phyloP scores from a whole-genome alignment of 2,888 invertebrate species.

The Sussaba pulchella region DNA sequence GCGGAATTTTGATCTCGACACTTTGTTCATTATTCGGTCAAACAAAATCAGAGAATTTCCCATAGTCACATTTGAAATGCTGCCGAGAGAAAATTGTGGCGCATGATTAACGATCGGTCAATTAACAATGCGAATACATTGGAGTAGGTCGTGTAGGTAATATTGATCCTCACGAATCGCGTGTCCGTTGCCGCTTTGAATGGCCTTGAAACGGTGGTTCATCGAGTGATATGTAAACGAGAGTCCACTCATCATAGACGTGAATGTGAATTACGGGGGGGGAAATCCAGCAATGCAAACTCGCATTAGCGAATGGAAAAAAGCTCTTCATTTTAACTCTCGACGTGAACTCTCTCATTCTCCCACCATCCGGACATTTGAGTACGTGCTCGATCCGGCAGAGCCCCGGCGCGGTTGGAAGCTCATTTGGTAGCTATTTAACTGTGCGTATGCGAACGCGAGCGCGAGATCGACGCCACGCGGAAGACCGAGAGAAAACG shows the following conservation, averaged over 20 bases:
- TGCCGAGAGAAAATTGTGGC: neutral
- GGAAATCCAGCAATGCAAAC: constrained; percentile 46
- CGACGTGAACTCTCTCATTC: constrained; percentile 22
- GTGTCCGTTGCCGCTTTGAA: constrained; percentile 14
- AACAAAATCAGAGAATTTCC: neutral
- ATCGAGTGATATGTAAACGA: constrained; percentile 43
- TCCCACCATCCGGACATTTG: constrained; percentile 10
- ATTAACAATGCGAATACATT: constrained; percentile 21
- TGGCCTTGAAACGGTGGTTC: constrained; percentile 16
- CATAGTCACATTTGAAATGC: neutral
- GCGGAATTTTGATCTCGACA: no score
- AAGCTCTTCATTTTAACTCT: constrained; percentile 56
- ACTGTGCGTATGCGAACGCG: constrained; percentile 44
- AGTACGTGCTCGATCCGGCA: constrained; percentile 41
- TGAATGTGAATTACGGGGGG: constrained; percentile 15
- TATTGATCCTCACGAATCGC: constrained; percentile 11
- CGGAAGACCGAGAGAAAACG: constrained; percentile 47
- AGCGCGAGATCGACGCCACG: constrained; percentile 46
- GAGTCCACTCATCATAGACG: constrained; percentile 34
- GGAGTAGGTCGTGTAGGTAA: neutral
- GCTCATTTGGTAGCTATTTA: constrained; percentile 64
- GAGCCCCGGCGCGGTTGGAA: constrained; percentile 31
- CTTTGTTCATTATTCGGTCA: no score
- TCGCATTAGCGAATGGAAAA: constrained; percentile 49
- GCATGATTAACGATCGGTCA: neutral